Evolutionary conservation across 2,797 vertebrate species (phyloP), one percentile per base, ranked within the genome.

Genomic region (Xerus rutilus): DNA sequence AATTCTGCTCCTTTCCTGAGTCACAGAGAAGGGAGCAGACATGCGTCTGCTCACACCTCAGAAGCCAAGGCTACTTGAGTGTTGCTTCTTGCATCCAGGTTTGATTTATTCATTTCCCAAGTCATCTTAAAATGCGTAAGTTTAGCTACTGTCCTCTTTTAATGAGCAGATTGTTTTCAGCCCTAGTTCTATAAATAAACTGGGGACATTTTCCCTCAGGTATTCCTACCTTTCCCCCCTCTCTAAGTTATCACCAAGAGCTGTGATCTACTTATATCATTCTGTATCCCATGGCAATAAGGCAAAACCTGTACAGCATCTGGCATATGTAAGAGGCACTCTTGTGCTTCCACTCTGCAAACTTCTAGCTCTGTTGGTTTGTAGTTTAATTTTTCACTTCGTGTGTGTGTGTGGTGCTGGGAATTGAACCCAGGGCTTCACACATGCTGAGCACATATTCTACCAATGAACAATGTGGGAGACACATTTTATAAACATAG

Each of bases 1-100:
- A 69, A 39, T 57, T 69, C 52, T 45, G 21, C 35, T 92, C 2
- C 39, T 93, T 32, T 62, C 21, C n/a, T 52, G 78, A 43, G 17
- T 35, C 49, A 49, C 35, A 32, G 5, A 62, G 78, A 84, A 82
- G 62, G n/a, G 47, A 28, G 23, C 45, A 35, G 13, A 20, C 20
- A 0, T 14, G 0, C 7, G n/a, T 45, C 6, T 6, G 17, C 28
- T 32, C 47, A 30, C 2, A 11, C 35, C 78, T 67, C 21, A 2
- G 12, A 9, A 13, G 21, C 59, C n/a, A 5, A 0, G 7, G 14
- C 67, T 93, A 12, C 52, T 35, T 2, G 8, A 2, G 12, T 30
- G 15, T 28, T 45, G 28, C 43, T 49, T 4, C 43, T n/a, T 52
- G 13, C 35, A 17, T 62, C 77, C 32, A 20, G 30, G 23, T 74